Evolutionary conservation across 1,140 invertebrate species (phyloP).

Genomic region (Idris sp.): DNA sequence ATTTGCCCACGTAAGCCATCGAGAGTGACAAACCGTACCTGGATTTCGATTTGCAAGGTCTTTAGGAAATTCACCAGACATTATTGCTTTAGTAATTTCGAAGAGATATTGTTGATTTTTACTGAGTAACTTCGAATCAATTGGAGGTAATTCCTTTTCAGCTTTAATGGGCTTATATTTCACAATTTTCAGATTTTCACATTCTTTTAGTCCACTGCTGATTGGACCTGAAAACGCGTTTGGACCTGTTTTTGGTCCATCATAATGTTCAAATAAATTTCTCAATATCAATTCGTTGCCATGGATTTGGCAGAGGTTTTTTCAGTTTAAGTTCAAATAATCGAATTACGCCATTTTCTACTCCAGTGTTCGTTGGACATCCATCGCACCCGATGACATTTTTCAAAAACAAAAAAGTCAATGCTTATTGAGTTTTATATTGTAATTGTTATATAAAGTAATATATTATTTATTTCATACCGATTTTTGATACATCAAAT

Average conservation of each 20-base stretch:
- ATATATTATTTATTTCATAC: too few species aligned
- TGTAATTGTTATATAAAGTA: too few species aligned
- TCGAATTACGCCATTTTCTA: neutral
- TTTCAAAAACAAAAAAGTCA: neutral
- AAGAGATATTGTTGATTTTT: constrained; percentile 10
- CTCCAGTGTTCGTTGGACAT: neutral
- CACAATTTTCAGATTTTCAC: neutral
- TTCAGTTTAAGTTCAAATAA: neutral
- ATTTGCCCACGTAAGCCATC: too few species aligned
- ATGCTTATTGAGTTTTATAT: too few species aligned
- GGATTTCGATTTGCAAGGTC: constrained; percentile 54
- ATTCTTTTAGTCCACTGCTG: neutral
- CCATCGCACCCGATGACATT: neutral
- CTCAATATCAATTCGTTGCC: neutral
- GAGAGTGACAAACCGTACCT: constrained; percentile 63
- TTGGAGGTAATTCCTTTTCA: neutral
- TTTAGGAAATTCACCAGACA: neutral
- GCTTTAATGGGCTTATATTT: neutral
- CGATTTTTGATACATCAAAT: too few species aligned
- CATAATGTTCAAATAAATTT: constrained; percentile 3
- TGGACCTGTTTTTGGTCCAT: constrained; percentile 13
- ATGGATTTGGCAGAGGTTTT: neutral
- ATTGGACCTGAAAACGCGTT: constrained; percentile 2
- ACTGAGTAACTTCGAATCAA: neutral
- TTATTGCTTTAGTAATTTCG: constrained; percentile 3